Evolutionary conservation across 35 echinoderm and acorn worm genomes (phyloP), one percentile per base, ranked within the genome.

Genomic region (Strongylocentrotus purpuratus): DNA sequence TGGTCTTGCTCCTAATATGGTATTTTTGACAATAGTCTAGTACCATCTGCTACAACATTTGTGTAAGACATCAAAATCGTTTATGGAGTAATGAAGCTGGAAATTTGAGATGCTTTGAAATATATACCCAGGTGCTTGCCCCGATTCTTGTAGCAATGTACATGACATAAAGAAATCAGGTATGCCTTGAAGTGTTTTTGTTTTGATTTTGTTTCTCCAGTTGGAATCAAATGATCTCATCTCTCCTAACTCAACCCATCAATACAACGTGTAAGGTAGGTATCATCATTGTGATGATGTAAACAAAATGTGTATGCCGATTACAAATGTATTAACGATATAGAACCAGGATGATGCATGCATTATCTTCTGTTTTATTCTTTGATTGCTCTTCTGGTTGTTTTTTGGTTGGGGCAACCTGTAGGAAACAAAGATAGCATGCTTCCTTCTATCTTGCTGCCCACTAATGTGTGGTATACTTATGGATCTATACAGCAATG

Each of bases 121-220:
- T 3, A 41, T 41, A 41, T 3, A 41, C 35, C 9, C 17, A 14
- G 65, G 65, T 78, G 2, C 4, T 78, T 78, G 65, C 65, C 65
- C n/a, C 4, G 47, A 31, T 65, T 94, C 33, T 94, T 47, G 7
- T 9, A 91, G 47, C 35, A 91, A 91, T 48, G 35, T 47, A 55
- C 31, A 48, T 46, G 46, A 94, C 33, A 45, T 48, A 31, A 17
- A 32, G 65, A 61, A 86, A 47, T 60, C 78, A 71, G 91, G 61
- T 96, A 85, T 93, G 95, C 95, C 93, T 93, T 93, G 90, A 92
- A 35, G 86, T 78, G 2, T 96, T 86, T 96, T 93, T 96, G 48
- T 85, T 85, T 55, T 78, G 65, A 45, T 20, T 4, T 86, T 96
- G 3, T 31, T 35, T 55, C 87, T 48, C n/a, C 91, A 92, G 91